These are phyloP conservation scores for Aplodontia rufa DNA, from an alignment of 2,113 vertebrate genomes.

Conservation along the genomic window DNA sequence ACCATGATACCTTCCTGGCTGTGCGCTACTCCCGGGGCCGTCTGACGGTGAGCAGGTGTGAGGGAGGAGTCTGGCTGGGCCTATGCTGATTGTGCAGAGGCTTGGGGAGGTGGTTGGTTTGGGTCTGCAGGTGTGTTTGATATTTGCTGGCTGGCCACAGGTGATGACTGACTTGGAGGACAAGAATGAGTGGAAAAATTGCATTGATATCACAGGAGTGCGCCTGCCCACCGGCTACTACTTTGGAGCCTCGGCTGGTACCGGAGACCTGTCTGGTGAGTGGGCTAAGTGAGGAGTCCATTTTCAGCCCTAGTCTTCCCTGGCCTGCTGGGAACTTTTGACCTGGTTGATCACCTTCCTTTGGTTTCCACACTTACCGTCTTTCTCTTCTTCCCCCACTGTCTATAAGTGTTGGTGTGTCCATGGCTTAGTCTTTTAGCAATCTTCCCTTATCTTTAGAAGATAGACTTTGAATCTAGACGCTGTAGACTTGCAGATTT, in stretches of 20 bases:
- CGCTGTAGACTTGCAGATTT: background rate
- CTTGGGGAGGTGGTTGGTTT: rapidly evolving
- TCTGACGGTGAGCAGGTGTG: conserved; percentile 89
- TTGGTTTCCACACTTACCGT: background rate
- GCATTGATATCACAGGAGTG: conserved; percentile 95
- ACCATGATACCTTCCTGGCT: conserved; percentile 97
- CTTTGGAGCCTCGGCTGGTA: conserved; percentile 97
- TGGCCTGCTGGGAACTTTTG: background rate
- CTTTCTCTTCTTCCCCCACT: background rate
- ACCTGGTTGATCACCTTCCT: background rate
- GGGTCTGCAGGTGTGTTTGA: background rate
- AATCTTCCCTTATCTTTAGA: background rate
- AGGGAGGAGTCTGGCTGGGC: rapidly evolving
- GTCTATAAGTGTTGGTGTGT: background rate
- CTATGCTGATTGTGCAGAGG: background rate
- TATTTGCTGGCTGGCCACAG: conserved; percentile 80
- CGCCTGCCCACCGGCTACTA: conserved; percentile 97
- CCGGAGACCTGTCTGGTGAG: conserved; percentile 97
- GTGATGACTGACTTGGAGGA: conserved; percentile 97
- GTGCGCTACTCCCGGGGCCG: conserved; percentile 96
- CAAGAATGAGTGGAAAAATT: conserved; percentile 98
- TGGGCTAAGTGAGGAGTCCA: background rate
- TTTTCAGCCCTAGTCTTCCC: too few species aligned
- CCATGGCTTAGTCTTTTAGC: background rate
- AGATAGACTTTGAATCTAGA: background rate